Base-by-base conservation (phyloP, 2,113 vertebrate species). In the Buteo buteo region DNA sequence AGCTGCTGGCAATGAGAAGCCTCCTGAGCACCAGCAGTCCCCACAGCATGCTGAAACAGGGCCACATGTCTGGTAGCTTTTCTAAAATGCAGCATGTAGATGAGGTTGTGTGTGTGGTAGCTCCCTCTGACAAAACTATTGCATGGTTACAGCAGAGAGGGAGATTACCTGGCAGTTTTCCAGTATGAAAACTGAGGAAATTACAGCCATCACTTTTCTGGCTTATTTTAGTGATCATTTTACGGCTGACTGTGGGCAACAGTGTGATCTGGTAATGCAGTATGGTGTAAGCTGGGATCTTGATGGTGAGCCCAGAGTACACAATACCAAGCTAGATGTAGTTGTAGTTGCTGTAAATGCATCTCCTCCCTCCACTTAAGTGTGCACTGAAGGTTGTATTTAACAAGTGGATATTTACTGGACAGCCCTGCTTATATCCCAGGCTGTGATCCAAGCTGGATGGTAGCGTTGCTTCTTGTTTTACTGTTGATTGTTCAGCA, bases 51-150 rank as follows among this genome's bases (percentile, higher is more conserved):
- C 67, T n/a, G 31, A 13, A 81, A 31, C 16, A n/a, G 52, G 13
- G 9, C 42, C 4, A 3, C 0, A 0, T 0, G 6, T 29, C 57
- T 45, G 31, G 21, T 11, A 70, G 26, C 50, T 79, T 50, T 73
- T 40, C 45, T 83, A 31, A 89, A 70, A 59, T 31, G 16, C 20
- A 28, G 25, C 3, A 1, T 12, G 2, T 22, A 83, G 55, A n/a
- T 29, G 18, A 52, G 50, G 31, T 32, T 16, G 18, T 40, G 21
- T 10, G 38, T 6, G 44, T 44, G 70, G 28, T 44, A 26, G 25
- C 9, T 77, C 49, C n/a, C n/a, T 81, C 29, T 50, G 40, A 59
- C 25, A 77, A 76, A 57, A 34, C n/a, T 24, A 9, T 19, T 58
- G 49, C 28, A 6, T 16, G 20, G 11, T 45, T 78, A 58, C 26